Evolutionary conservation across 2,888 invertebrate genomes (phyloP).

Genomic region (Autographa pulchrina): DNA sequence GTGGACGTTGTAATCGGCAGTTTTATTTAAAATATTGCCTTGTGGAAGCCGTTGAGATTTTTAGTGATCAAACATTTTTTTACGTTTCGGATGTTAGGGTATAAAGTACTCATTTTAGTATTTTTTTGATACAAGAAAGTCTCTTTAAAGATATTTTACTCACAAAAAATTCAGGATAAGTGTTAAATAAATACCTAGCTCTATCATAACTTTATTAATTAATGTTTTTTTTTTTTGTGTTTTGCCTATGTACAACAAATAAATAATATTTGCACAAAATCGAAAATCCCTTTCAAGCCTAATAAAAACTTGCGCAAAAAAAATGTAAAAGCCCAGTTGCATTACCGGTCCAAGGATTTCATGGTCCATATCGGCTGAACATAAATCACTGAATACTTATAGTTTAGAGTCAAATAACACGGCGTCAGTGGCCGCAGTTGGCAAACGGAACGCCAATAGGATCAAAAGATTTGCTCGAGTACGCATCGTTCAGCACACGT

Average conservation of each 20-base stretch:
- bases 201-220: too few relatives aligned
- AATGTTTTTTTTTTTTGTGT: too few relatives aligned
- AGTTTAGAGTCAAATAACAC: conserved; percentile 54
- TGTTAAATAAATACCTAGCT: too few relatives aligned
- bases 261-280: neutral
- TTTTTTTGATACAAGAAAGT: neutral
- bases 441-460: conserved; percentile 63
- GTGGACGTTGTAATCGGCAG: conserved; percentile 51
- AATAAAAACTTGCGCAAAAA: conserved; percentile 1
- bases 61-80: conserved; percentile 8
- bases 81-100: neutral
- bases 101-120: neutral
- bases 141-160: neutral
- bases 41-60: conserved; percentile 7
- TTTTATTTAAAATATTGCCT: conserved; percentile 51
- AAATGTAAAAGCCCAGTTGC: conserved; percentile 24
- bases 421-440: conserved; percentile 48
- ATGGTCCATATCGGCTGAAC: conserved; percentile 52
- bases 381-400: conserved; percentile 61
- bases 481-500: conserved; percentile 65
- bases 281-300: neutral
- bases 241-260: too few relatives aligned
- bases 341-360: conserved; percentile 39
- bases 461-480: conserved; percentile 71
- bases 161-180: too few relatives aligned